A percentile compares a stretch with the other conserved stretches of the same genome.
phyloP scores from a whole-genome alignment of 2,797 vertebrate species.

The Netta rufina region DNA sequence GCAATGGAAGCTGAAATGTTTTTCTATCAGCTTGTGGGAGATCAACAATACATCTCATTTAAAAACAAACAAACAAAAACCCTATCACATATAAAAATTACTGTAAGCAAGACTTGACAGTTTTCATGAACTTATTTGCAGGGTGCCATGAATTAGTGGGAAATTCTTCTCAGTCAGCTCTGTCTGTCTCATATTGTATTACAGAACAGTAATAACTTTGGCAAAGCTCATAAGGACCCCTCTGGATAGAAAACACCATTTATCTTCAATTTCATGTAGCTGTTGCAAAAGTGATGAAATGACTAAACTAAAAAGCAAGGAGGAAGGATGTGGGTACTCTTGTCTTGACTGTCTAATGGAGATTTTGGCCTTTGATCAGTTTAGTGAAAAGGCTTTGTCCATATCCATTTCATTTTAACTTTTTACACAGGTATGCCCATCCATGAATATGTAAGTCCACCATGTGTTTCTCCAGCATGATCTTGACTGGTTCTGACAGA shows the following conservation, averaged over 20 bases:
- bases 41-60: not conserved
- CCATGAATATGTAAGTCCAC: not conserved
- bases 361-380: not conserved
- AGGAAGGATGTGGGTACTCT: not conserved
- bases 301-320: not conserved
- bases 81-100: not conserved
- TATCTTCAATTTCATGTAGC: not conserved
- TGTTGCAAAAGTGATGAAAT: not conserved
- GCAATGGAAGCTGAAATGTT: not conserved
- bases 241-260: not conserved
- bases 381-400: not conserved
- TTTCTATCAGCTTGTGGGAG: accelerated
- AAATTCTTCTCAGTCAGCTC: not conserved
- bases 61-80: no score
- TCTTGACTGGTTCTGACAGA: not conserved
- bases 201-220: not conserved
- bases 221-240: not conserved
- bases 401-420: not conserved
- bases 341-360: not conserved
- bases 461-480: not conserved
- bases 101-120: not conserved
- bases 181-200: not conserved
- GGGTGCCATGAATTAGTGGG: not conserved
- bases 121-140: not conserved
- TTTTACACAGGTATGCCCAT: not conserved